Percentiles rank a stretch among this genome's conserved stretches.
Conservation (phyloP, 2,113 vertebrate genomes). For the Passer montanus region DNA sequence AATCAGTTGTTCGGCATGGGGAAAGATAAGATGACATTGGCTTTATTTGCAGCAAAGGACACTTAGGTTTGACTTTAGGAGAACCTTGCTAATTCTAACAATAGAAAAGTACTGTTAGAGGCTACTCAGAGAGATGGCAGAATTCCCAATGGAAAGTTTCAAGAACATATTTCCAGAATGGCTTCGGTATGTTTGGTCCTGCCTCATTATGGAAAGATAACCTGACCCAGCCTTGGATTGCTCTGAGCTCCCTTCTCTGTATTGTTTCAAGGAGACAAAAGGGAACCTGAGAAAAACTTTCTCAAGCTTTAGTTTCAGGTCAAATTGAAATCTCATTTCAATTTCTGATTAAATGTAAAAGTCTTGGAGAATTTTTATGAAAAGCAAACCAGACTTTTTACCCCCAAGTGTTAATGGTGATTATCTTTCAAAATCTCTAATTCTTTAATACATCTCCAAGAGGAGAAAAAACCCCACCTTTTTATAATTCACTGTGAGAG, state of each 20-base stretch:
- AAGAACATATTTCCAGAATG: neutral
- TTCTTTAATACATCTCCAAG: neutral
- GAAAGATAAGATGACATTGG: neutral
- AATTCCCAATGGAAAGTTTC: constrained; percentile 9
- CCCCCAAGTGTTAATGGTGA: neutral
- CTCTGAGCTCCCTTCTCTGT: neutral
- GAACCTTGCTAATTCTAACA: constrained; percentile 30
- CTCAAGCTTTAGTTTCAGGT: neutral
- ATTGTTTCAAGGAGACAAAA: neutral
- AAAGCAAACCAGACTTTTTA: neutral
- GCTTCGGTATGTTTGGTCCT: neutral
- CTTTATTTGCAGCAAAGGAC: constrained; percentile 3
- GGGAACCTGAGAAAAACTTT: neutral
- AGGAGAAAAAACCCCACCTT: neutral
- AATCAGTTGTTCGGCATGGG: neutral
- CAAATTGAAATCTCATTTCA: neutral
- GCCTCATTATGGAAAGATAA: neutral
- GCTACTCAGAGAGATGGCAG: neutral
- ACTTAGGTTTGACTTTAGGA: constrained; percentile 13
- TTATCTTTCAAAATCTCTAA: neutral
- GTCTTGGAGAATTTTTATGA: neutral
- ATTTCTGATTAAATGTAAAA: too few species aligned
- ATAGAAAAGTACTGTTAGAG: neutral
- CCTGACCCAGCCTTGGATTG: neutral
- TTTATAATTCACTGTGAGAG: neutral